Conservation (phyloP, 1,140 invertebrate genomes). For the Trypoxylus dichotomus region DNA sequence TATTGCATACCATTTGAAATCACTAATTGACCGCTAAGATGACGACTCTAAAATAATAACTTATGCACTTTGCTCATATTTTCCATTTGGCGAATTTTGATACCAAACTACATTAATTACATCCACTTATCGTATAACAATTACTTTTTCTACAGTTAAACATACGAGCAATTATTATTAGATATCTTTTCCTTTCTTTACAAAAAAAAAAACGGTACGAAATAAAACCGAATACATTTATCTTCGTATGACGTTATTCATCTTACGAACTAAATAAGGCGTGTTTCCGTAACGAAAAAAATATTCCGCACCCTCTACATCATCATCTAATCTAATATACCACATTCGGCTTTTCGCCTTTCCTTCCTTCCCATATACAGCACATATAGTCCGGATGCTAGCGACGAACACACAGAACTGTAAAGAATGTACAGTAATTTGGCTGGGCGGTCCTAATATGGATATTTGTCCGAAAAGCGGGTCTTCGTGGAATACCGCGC, state of each 20-base stretch:
- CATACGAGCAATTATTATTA: neutral
- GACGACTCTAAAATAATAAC: no score
- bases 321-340: neutral
- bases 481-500: neutral
- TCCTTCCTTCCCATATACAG: neutral
- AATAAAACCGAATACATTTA: neutral
- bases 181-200: neutral
- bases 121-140: neutral
- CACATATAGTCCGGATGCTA: neutral
- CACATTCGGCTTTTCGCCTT: neutral
- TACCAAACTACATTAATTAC: neutral
- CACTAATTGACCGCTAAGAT: no score
- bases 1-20: no score
- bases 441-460: conserved; percentile 8
- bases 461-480: neutral
- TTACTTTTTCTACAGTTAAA: neutral
- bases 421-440: conserved; percentile 1
- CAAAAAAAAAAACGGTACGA: neutral
- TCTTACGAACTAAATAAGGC: conserved; percentile 18
- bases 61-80: no score
- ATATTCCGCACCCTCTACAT: neutral
- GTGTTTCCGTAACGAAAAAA: neutral
- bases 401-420: neutral
- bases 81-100: neutral
- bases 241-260: neutral